These are phyloP conservation scores for Aleiodes leptofemur DNA, from an alignment of 2,888 invertebrate genomes.

Conservation along the genomic window DNA sequence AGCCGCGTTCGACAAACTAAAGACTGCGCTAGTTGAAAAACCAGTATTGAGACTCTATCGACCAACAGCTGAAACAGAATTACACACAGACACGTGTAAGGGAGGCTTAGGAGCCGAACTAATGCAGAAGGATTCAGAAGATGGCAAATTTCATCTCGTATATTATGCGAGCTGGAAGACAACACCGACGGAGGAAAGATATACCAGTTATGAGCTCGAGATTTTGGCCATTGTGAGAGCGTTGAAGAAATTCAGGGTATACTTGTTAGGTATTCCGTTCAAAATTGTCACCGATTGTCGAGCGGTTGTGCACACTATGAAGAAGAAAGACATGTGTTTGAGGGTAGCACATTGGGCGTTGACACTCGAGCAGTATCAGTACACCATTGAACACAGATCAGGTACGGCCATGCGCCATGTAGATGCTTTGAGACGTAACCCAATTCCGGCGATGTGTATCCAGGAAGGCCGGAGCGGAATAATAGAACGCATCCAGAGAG, in stretches of 20 bases:
- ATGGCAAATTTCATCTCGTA: constrained; percentile 33
- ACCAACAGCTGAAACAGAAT: constrained; percentile 32
- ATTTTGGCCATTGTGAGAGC: constrained; percentile 56
- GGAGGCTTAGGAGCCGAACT: constrained; percentile 30
- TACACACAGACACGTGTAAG: constrained; percentile 43
- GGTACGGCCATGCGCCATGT: constrained; percentile 53
- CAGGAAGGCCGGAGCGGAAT: constrained; percentile 19
- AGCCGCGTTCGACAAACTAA: constrained; percentile 52
- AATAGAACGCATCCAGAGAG: constrained; percentile 35
- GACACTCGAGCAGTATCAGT: constrained; percentile 52
- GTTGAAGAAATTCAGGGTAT: constrained; percentile 57
- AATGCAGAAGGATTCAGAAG: constrained; percentile 39
- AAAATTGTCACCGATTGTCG: constrained; percentile 45
- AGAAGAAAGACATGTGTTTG: constrained; percentile 49
- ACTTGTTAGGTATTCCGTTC: constrained; percentile 47
- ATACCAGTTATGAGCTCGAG: constrained; percentile 59
- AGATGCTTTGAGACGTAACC: constrained; percentile 53
- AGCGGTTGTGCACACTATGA: constrained; percentile 48
- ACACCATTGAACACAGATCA: constrained; percentile 54
- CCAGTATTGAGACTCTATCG: constrained; percentile 51
- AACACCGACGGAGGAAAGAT: constrained; percentile 54
- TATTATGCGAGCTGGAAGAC: constrained; percentile 54
- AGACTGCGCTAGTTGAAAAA: constrained; percentile 34
- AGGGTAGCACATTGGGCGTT: constrained; percentile 53
- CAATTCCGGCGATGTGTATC: constrained; percentile 20